A percentile compares a stretch with the other conserved stretches of the same genome.
These are phyloP conservation scores for Chalcosyrphus nemorum DNA, from an alignment of 2,888 invertebrate genomes.

Conservation along the genomic window DNA sequence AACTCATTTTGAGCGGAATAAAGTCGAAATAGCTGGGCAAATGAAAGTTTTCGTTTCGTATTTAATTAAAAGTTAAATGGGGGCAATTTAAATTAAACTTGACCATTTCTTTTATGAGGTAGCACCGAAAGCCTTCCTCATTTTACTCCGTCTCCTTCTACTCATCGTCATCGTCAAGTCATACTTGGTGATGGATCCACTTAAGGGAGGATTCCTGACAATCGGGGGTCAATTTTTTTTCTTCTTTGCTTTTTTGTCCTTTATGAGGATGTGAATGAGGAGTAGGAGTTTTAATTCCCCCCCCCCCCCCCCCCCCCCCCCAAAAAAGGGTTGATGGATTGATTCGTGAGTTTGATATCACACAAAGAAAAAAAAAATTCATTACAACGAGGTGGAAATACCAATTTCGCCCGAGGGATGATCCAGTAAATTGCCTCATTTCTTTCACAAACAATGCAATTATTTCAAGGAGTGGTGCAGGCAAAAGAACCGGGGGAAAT, in stretches of 20 bases:
- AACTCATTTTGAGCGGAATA: slow-evolving; percentile 72
- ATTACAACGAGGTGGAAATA: not conserved
- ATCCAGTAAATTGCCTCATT: slow-evolving; percentile 53
- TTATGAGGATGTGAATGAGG: not conserved
- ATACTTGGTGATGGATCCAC: not conserved
- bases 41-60: slow-evolving; percentile 64
- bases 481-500: not conserved
- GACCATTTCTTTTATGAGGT: slow-evolving; percentile 70
- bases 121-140: slow-evolving; percentile 18
- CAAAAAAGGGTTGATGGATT: slow-evolving; percentile 55
- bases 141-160: no score
- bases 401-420: slow-evolving; percentile 9
- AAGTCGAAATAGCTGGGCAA: slow-evolving; percentile 66
- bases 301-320: not conserved
- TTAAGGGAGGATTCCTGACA: slow-evolving; percentile 20
- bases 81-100: slow-evolving; percentile 73
- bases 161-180: not conserved
- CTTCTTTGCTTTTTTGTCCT: not conserved
- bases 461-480: slow-evolving; percentile 26
- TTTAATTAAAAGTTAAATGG: slow-evolving; percentile 73
- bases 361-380: no score
- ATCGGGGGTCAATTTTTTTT: slow-evolving; percentile 7
- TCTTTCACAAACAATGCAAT: slow-evolving; percentile 22
- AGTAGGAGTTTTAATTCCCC: not conserved
- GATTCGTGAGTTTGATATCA: no score